Conservation (phyloP, 2,888 invertebrate species). For the Phortica magna region DNA sequence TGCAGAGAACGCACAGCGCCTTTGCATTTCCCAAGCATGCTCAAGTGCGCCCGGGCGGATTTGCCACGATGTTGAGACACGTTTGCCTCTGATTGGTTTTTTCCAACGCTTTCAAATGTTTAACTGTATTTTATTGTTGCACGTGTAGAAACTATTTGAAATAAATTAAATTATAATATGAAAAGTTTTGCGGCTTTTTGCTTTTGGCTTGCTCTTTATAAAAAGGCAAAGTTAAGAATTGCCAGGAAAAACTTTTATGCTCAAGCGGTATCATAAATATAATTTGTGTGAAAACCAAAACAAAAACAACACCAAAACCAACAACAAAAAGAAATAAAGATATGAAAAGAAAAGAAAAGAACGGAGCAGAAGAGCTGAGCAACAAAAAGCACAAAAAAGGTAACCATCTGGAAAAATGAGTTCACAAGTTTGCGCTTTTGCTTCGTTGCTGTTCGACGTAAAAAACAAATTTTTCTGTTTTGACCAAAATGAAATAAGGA, state of each 20-base stretch:
- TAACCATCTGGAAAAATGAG: constrained; percentile 29
- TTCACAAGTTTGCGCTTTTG: constrained; percentile 12
- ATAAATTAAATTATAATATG: constrained; percentile 24
- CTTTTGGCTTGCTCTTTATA: neutral
- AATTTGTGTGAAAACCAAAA: neutral
- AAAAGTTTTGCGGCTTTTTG: constrained; percentile 8
- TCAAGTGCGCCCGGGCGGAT: neutral
- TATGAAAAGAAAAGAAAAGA: neutral
- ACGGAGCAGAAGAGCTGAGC: neutral
- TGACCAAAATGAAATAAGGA: neutral
- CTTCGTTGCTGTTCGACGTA: neutral
- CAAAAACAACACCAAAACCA: neutral
- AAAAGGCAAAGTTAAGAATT: neutral
- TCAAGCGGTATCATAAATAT: neutral
- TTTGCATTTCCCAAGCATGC: neutral
- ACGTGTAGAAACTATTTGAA: neutral
- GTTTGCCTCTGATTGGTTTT: no score
- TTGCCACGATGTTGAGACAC: no score
- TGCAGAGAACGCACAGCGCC: neutral
- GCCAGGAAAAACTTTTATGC: neutral
- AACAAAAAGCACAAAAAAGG: neutral
- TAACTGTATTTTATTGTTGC: no score
- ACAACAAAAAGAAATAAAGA: neutral
- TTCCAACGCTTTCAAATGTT: no score
- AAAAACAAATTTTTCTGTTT: neutral